These are phyloP conservation scores for Oenanthe oenanthe DNA, from an alignment of 2,113 vertebrate genomes.

Conservation along the genomic window DNA sequence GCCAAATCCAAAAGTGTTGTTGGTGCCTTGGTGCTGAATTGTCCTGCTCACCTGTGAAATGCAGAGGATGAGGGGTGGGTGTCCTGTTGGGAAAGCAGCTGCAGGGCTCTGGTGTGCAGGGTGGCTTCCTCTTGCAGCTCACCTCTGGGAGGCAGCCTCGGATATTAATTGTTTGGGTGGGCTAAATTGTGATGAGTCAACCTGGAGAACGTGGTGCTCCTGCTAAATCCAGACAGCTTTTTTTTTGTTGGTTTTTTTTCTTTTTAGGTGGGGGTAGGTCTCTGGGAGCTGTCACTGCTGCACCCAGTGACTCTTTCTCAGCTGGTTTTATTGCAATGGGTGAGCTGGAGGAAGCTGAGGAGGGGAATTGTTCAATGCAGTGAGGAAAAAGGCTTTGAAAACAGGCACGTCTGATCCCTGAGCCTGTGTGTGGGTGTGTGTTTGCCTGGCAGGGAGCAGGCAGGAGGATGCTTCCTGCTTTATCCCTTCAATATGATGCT, in stretches of 20 bases:
- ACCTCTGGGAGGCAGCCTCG: conserved; percentile 62
- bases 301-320: neutral
- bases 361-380: neutral
- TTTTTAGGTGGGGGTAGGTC: fast-evolving
- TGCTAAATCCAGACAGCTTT: neutral
- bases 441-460: conserved; percentile 28
- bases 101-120: fast-evolving
- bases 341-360: neutral
- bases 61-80: fast-evolving
- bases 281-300: neutral
- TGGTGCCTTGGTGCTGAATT: neutral
- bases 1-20: neutral
- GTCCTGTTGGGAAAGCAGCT: neutral
- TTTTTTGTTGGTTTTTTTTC: neutral
- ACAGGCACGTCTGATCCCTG: conserved; percentile 11
- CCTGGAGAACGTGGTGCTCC: neutral
- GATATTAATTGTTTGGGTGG: conserved; percentile 23
- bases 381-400: neutral
- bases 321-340: neutral
- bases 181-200: conserved; percentile 5
- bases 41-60: neutral
- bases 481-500: neutral
- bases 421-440: conserved; percentile 47
- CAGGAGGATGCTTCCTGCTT: conserved; percentile 33
- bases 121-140: neutral